Percentiles rank a stretch among this genome's conserved stretches.
These are phyloP conservation scores for Chrysocyon brachyurus DNA, from an alignment of 2,797 vertebrate species.

Conservation along the genomic window DNA sequence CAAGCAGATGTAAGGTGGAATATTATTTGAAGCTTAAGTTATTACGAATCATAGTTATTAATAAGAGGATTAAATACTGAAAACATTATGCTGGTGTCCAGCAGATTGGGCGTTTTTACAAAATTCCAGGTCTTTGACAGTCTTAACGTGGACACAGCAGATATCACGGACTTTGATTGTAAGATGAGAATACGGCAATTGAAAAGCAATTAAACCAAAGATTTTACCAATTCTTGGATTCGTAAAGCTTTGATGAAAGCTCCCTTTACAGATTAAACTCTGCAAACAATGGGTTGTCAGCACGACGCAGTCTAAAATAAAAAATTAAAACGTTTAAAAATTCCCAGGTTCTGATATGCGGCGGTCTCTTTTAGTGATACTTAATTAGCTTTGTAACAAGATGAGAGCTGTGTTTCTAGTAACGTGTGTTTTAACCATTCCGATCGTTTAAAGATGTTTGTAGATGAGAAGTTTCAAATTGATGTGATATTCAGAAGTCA, in stretches of 20 bases:
- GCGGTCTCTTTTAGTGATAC: not conserved
- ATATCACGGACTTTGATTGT: constrained; percentile 58
- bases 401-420: not conserved
- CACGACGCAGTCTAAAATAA: not conserved
- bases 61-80: constrained; percentile 67
- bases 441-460: constrained; percentile 38
- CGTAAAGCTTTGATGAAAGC: constrained; percentile 30
- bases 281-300: not conserved
- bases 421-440: not conserved
- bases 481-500: constrained; percentile 34
- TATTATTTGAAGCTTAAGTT: constrained; percentile 76
- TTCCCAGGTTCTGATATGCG: not conserved
- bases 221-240: not conserved
- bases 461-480: constrained; percentile 48
- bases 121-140: not conserved
- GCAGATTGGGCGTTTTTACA: not conserved
- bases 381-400: not conserved
- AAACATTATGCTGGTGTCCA: constrained; percentile 6
- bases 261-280: not conserved
- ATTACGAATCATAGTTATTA: constrained; percentile 70
- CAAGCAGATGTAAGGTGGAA: constrained; percentile 83
- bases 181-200: constrained; percentile 15
- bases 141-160: not conserved
- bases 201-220: constrained; percentile 57
- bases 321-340: not conserved